A percentile compares a stretch with the other conserved stretches of the same genome.
These are phyloP conservation scores for Dipodomys spectabilis DNA, from an alignment of 2,113 vertebrate genomes.

Conservation along the genomic window DNA sequence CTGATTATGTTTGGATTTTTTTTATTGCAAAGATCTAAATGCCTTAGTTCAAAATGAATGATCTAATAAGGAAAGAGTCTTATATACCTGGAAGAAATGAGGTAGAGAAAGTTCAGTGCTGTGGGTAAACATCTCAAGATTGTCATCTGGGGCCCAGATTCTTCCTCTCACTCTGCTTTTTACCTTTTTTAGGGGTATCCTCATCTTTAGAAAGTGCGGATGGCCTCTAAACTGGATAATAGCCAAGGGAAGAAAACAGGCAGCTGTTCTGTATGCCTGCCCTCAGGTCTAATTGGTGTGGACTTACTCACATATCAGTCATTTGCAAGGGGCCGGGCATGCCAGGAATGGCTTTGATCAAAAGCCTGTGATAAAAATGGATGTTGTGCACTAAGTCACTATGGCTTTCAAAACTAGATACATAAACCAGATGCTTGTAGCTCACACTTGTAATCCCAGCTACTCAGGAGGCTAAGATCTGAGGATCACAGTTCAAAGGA, in stretches of 20 bases:
- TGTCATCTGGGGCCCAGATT: neutral
- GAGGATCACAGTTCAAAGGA: too few species aligned
- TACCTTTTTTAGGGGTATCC: neutral
- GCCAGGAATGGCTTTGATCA: neutral
- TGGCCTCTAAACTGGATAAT: neutral
- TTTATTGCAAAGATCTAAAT: neutral
- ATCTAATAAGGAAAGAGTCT: neutral
- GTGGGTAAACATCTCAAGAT: neutral
- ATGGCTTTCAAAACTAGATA: neutral
- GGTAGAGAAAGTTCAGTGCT: neutral
- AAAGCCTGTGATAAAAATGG: neutral
- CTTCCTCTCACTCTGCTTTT: neutral
- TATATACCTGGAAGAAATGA: neutral
- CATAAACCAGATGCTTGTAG: too few species aligned
- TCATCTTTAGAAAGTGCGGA: neutral
- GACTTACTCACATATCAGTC: neutral
- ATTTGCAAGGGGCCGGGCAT: neutral
- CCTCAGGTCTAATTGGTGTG: neutral
- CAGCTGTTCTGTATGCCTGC: neutral
- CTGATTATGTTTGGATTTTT: neutral
- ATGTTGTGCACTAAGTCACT: neutral
- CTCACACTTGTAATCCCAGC: too few species aligned
- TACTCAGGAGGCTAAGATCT: too few species aligned
- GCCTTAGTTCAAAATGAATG: neutral
- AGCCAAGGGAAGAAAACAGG: too few species aligned